These are phyloP conservation scores for Vulpes vulpes DNA, from an alignment of 2,113 vertebrate species.

Conservation along the genomic window DNA sequence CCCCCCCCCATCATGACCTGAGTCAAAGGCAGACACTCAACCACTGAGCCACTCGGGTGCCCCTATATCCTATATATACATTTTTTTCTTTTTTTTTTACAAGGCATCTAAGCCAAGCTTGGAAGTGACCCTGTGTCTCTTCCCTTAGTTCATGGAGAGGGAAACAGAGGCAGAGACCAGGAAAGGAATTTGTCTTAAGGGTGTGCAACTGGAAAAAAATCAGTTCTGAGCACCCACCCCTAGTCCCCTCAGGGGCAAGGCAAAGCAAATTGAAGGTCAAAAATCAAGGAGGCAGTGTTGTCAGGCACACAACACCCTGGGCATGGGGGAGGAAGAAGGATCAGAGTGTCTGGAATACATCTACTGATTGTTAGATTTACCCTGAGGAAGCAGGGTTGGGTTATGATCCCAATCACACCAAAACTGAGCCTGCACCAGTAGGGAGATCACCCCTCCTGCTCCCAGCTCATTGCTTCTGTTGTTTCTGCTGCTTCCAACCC, in stretches of 20 bases:
- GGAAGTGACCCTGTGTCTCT: not conserved
- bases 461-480: not conserved
- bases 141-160: not conserved
- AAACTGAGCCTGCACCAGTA: not conserved
- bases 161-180: not conserved
- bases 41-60: no score
- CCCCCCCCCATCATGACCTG: no score
- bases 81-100: not conserved
- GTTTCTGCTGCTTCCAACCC: not conserved
- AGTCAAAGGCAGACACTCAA: no score
- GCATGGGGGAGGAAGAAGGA: not conserved
- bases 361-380: not conserved
- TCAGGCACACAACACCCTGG: not conserved
- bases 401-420: not conserved
- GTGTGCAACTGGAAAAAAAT: not conserved
- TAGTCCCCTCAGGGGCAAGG: not conserved
- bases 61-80: no score
- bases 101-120: not conserved
- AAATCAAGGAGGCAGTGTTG: not conserved
- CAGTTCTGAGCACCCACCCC: not conserved
- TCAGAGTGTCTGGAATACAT: not conserved
- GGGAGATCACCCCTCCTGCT: not conserved
- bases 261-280: not conserved
- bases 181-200: not conserved
- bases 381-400: not conserved